Evolutionary conservation across 35 echinoderm and acorn worm species (phyloP).

Genomic region (Ptychodera flava): DNA sequence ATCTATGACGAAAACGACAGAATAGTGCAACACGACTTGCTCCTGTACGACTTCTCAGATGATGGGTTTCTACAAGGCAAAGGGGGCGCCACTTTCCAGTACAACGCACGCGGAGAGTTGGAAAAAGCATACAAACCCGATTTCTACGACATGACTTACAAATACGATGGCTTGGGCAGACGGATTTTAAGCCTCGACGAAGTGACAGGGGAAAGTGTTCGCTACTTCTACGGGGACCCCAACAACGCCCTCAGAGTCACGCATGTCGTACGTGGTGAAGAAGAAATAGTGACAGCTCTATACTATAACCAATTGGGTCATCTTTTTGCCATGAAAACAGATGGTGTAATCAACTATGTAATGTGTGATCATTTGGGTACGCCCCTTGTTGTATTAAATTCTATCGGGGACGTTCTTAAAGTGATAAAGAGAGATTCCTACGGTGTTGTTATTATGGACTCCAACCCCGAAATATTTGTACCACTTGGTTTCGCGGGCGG

Average conservation of each 20-base stretch:
- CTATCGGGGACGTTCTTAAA: slow-evolving; percentile 42
- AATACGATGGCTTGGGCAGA: slow-evolving; percentile 80
- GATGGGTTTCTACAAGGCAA: slow-evolving; percentile 78
- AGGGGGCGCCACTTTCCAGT: slow-evolving; percentile 68
- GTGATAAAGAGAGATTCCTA: slow-evolving; percentile 53
- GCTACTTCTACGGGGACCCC: slow-evolving; percentile 89
- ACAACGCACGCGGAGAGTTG: slow-evolving; percentile 67
- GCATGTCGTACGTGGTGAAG: slow-evolving; percentile 57
- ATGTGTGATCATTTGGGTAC: slow-evolving; percentile 78
- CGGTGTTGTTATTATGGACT: slow-evolving; percentile 62
- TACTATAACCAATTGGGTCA: slow-evolving; percentile 80
- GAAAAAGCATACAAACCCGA: slow-evolving; percentile 68
- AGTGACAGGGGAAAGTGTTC: slow-evolving; percentile 46
- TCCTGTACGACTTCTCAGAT: slow-evolving; percentile 54
- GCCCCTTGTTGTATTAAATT: slow-evolving; percentile 49
- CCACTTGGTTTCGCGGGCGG: slow-evolving; percentile 86
- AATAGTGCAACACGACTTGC: slow-evolving; percentile 51
- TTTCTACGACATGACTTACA: slow-evolving; percentile 82
- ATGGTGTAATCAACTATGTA: slow-evolving; percentile 62
- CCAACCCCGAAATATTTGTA: slow-evolving; percentile 48
- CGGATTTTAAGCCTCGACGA: slow-evolving; percentile 83
- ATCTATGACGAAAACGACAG: slow-evolving; percentile 68
- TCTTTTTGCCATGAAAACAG: slow-evolving; percentile 58
- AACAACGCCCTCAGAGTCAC: slow-evolving; percentile 49
- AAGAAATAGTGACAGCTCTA: slow-evolving; percentile 53